phyloP scores from a whole-genome alignment of 2,888 invertebrate genomes.

The Aphrophora alni region DNA sequence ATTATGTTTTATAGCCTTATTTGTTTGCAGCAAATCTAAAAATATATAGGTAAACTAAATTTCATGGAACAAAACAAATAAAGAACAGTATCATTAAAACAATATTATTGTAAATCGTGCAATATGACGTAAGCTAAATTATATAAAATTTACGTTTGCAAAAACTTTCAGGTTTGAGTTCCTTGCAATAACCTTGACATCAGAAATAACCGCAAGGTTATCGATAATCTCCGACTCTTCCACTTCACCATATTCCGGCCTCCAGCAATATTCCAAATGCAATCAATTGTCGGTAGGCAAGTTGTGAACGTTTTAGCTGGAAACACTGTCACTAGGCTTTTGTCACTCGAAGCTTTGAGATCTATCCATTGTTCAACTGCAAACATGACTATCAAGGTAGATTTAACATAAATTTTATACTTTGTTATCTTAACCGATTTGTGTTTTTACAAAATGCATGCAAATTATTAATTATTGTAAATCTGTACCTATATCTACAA shows the following conservation, averaged over 20 bases:
- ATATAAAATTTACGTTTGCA: too few relatives aligned
- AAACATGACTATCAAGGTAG: slow-evolving; percentile 44
- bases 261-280: slow-evolving; percentile 23
- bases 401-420: neutral
- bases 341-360: slow-evolving; percentile 23
- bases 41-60: too few relatives aligned
- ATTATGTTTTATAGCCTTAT: too few relatives aligned
- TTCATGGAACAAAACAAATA: too few relatives aligned
- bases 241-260: neutral
- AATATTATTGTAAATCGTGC: too few relatives aligned
- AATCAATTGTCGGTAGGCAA: slow-evolving; percentile 38
- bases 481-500: too few relatives aligned
- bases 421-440: neutral
- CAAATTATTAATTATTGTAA: neutral
- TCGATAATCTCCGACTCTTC: neutral
- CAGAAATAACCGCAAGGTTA: neutral
- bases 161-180: neutral
- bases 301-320: slow-evolving; percentile 25
- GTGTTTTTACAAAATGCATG: neutral
- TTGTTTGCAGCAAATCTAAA: too few relatives aligned
- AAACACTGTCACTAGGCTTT: slow-evolving; percentile 32
- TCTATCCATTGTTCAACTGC: slow-evolving; percentile 32
- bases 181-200: neutral
- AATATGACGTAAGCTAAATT: too few relatives aligned
- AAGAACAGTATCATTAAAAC: too few relatives aligned